Percentiles rank a stretch among this genome's conserved stretches.
phyloP scores from a whole-genome alignment of 2,113 vertebrate genomes.

The Aspiorhynchus laticeps region DNA sequence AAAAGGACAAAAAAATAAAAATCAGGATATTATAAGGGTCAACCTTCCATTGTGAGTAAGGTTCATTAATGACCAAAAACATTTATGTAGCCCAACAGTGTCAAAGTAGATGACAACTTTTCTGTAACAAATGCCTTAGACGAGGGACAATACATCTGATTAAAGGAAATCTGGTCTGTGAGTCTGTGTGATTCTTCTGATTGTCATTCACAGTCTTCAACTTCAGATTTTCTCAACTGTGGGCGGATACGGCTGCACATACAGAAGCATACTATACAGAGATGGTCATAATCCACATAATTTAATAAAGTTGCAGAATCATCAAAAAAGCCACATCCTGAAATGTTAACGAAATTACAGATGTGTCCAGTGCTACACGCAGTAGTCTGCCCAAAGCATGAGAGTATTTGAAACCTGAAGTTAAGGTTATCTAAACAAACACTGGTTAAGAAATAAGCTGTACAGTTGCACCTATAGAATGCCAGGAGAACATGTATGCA shows the following conservation, averaged over 20 bases:
- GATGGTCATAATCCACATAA: constrained; percentile 36
- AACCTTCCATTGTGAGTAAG: constrained; percentile 61
- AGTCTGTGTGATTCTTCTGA: constrained; percentile 52
- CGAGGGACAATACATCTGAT: constrained; percentile 75
- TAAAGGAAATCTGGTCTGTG: constrained; percentile 72
- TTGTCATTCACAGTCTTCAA: not conserved
- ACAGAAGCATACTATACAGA: constrained; percentile 2
- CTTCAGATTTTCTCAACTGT: not conserved
- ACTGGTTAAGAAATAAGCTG: constrained; percentile 60
- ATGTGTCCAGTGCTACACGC: constrained; percentile 46
- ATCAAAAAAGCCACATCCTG: constrained; percentile 21
- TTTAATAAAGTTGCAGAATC: constrained; percentile 52
- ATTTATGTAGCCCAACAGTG: constrained; percentile 78
- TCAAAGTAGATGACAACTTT: constrained; percentile 69
- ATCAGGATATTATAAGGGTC: constrained; percentile 64
- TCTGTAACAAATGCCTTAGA: constrained; percentile 77
- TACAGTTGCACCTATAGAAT: constrained; percentile 62
- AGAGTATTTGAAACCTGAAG: constrained; percentile 38
- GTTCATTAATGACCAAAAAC: constrained; percentile 78
- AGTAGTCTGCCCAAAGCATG: constrained; percentile 36
- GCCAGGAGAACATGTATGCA: constrained; percentile 63
- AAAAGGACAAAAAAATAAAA: constrained; percentile 48
- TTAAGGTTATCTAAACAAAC: constrained; percentile 62
- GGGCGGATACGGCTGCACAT: not conserved
- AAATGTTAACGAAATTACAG: constrained; percentile 29